A percentile compares a stretch with the other conserved stretches of the same genome.
Evolutionary conservation across 92 coral and sea anemone species (phyloP).

Genomic region (Epizoanthus fatuus): DNA sequence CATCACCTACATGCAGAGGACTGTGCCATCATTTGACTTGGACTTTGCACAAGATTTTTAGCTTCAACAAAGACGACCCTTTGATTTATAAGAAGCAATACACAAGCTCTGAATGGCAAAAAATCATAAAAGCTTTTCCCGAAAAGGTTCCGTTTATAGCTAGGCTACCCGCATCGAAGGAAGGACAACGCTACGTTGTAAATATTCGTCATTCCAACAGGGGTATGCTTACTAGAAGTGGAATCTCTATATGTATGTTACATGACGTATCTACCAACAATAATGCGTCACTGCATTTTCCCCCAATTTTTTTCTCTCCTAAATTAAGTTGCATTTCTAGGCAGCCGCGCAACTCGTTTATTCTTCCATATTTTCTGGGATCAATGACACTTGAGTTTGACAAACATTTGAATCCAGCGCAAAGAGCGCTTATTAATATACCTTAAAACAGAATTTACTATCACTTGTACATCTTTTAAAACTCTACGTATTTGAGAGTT

Average conservation of each 20-base stretch:
- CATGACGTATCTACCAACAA: no score
- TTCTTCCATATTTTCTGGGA: conserved; percentile 41
- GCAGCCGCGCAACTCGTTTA: conserved; percentile 57
- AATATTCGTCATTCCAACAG: conserved; percentile 41
- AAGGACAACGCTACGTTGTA: conserved; percentile 32
- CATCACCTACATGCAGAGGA: conserved; percentile 40
- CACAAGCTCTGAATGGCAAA: conserved; percentile 52
- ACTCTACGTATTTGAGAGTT: no score
- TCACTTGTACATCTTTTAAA: neutral
- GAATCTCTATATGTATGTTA: no score
- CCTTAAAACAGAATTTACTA: neutral
- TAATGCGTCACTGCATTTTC: conserved; percentile 50
- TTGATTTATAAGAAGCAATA: no score
- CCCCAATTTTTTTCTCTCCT: conserved; percentile 63
- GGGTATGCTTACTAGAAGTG: no score
- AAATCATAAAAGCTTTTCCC: conserved; percentile 29
- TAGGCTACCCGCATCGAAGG: conserved; percentile 19
- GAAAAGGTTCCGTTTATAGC: conserved; percentile 27
- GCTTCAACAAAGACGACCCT: conserved; percentile 46
- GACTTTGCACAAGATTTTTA: conserved; percentile 51
- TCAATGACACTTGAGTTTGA: conserved; percentile 59
- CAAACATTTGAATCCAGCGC: conserved; percentile 43
- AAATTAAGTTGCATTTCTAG: conserved; percentile 44
- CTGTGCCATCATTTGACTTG: conserved; percentile 56
- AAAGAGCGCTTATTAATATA: conserved; percentile 3